These are phyloP conservation scores for Paratilapia polleni DNA, from an alignment of 2,113 vertebrate genomes.

Conservation along the genomic window DNA sequence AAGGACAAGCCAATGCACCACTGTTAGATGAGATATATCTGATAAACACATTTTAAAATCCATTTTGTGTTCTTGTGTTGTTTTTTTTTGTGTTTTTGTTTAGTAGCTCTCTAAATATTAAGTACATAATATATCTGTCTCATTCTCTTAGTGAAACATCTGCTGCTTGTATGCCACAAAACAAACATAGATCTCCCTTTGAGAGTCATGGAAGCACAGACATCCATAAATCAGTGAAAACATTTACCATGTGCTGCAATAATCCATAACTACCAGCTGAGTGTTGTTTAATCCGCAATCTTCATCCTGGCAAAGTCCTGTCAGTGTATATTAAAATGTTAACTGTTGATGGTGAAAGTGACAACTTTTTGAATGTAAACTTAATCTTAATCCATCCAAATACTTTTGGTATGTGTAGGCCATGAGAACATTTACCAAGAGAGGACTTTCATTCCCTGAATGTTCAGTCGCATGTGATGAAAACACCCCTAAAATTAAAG, in stretches of 20 bases:
- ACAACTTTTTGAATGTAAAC: conserved; percentile 29
- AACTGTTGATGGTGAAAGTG: conserved; percentile 5
- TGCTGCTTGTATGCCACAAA: background rate
- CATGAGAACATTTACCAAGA: conserved; percentile 6
- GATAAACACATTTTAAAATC: too few relatives aligned
- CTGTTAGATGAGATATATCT: too few relatives aligned
- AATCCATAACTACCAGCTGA: background rate
- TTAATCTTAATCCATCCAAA: conserved; percentile 49
- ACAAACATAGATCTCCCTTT: background rate
- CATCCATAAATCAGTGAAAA: background rate
- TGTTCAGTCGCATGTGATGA: conserved; percentile 48
- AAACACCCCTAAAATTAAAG: conserved; percentile 44
- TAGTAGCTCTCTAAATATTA: too few relatives aligned
- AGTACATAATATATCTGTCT: background rate
- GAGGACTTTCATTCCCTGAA: conserved; percentile 14
- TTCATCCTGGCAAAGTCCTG: conserved; percentile 6
- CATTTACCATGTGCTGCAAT: background rate
- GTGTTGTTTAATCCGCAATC: conserved; percentile 17
- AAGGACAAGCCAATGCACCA: too few relatives aligned
- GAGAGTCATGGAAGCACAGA: background rate
- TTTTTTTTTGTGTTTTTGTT: too few relatives aligned
- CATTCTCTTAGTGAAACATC: background rate
- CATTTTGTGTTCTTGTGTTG: too few relatives aligned
- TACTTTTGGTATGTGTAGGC: background rate
- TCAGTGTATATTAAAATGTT: conserved; percentile 17